Evolutionary conservation across 2,888 invertebrate species (phyloP).

Genomic region (Zygothrica quintamaculata): DNA sequence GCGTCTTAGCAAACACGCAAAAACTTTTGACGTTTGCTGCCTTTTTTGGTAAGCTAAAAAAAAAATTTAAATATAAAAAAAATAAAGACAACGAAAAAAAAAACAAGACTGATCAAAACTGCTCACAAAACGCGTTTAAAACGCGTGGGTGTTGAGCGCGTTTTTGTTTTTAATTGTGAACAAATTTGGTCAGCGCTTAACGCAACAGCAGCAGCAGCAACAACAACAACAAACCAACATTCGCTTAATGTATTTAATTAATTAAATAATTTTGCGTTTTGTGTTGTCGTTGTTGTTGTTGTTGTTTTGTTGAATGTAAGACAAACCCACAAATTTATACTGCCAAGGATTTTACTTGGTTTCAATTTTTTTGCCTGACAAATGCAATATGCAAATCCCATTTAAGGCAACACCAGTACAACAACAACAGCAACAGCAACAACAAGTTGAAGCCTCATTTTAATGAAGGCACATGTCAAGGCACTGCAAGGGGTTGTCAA

Average conservation of each 20-base stretch:
- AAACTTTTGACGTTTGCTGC: slow-evolving; percentile 47
- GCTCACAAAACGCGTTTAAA: slow-evolving; percentile 40
- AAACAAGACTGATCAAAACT: slow-evolving; percentile 18
- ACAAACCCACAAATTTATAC: slow-evolving; percentile 34
- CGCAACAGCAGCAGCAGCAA: slow-evolving; percentile 6
- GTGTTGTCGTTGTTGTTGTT: slow-evolving; percentile 17
- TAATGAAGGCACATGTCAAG: slow-evolving; percentile 51
- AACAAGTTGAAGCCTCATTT: slow-evolving; percentile 8
- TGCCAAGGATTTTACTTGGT: slow-evolving; percentile 49
- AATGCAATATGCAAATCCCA: slow-evolving; percentile 26
- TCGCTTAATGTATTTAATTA: slow-evolving; percentile 57
- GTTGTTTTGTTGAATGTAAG: slow-evolving; percentile 16
- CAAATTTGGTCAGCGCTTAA: slow-evolving; percentile 72
- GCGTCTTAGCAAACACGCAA: slow-evolving; percentile 59
- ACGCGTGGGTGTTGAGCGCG: slow-evolving; percentile 61
- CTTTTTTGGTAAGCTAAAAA: slow-evolving; percentile 69
- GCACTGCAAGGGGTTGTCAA: slow-evolving; percentile 43
- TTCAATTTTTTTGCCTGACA: slow-evolving; percentile 20
- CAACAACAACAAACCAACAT: slow-evolving; percentile 8
- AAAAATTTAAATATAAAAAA: too few relatives aligned
- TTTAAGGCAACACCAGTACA: slow-evolving; percentile 23
- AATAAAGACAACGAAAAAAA: slow-evolving; percentile 21
- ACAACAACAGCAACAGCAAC: not conserved
- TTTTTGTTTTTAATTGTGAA: slow-evolving; percentile 72
- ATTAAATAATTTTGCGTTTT: slow-evolving; percentile 54